Conservation (phyloP, 2,888 invertebrate genomes). For the Aporophyla lueneburgensis region DNA sequence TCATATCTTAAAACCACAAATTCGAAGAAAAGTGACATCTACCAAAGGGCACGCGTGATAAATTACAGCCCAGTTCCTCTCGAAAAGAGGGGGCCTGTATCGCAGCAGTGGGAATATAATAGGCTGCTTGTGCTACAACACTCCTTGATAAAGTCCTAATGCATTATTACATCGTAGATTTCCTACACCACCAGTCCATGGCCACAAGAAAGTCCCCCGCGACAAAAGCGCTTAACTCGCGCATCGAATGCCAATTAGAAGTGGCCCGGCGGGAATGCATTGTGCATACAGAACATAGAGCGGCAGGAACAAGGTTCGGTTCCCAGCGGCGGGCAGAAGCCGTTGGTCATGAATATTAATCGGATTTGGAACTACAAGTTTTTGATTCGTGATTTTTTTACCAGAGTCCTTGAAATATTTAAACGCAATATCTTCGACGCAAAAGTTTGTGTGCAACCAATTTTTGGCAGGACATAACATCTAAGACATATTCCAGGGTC, state of each 20-base stretch:
- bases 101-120: no score
- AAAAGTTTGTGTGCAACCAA: no score
- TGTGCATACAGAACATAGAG: constrained; percentile 67
- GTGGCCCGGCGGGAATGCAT: constrained; percentile 63
- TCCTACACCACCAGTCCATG: constrained; percentile 26
- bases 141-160: no score
- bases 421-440: not conserved
- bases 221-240: constrained; percentile 53
- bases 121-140: no score
- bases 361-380: constrained; percentile 25
- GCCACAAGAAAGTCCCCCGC: constrained; percentile 46
- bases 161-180: not conserved
- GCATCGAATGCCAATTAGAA: constrained; percentile 58
- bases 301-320: constrained; percentile 62
- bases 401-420: constrained; percentile 5
- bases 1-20: no score
- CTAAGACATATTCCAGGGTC: not conserved
- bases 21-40: no score
- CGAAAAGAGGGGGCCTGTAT: no score
- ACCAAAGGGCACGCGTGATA: no score
- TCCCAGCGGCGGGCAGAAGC: constrained; percentile 61
- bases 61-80: no score
- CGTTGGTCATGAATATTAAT: constrained; percentile 60
- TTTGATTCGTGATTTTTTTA: not conserved
- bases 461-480: not conserved